Evolutionary conservation across 2,797 vertebrate species (phyloP), one percentile per base, ranked within the genome.

Genomic region (Trachurus trachurus): DNA sequence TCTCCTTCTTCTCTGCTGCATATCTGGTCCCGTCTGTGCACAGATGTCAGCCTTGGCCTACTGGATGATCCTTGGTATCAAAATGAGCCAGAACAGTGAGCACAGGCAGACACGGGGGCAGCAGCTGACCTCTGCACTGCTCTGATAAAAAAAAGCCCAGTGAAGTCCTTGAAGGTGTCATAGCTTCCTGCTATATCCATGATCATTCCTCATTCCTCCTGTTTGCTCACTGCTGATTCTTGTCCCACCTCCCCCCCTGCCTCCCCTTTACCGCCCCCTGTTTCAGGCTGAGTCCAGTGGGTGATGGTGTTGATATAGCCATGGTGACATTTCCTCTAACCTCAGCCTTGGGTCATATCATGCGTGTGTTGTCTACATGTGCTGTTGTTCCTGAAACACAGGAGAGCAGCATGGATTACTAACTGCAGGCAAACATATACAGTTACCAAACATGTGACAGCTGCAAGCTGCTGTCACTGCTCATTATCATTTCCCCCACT

Each of bases 121-220:
- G 74, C 77, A 62, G 84, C 82, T 89, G 89, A 92, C 90, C 88
- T 80, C 87, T 85, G 84, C 68, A 70, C 81, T 19, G 61, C 82
- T 84, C 62, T 56, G 81, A 88, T 82, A 85, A 87, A 37, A 37
- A 31, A 37, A 37, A 81, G 54, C 65, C 60, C 76, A 66, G 74
- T 26, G 21, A 42, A 10, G 76, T 54, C 81, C 78, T 50, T 70
- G 65, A 77, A 84, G 74, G 83, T 82, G 82, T 74, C 63, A 63
- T 2, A 17, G 53, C 40, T 69, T 76, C 56, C 64, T 57, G 37
- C 45, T 71, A 12, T 71, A 15, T 57, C 37, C 45, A 50, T 13
- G 15, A 76, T 57, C 60, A n/a, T 4, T 54, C 37, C 44, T 58
- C 47, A 29, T 31, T n/a, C n/a, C n/a, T n/a, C 3, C 26, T 26